A percentile compares a stretch with the other conserved stretches of the same genome.
phyloP scores from a whole-genome alignment of 64 coral and sea anemone species.

The Montipora capricornis region DNA sequence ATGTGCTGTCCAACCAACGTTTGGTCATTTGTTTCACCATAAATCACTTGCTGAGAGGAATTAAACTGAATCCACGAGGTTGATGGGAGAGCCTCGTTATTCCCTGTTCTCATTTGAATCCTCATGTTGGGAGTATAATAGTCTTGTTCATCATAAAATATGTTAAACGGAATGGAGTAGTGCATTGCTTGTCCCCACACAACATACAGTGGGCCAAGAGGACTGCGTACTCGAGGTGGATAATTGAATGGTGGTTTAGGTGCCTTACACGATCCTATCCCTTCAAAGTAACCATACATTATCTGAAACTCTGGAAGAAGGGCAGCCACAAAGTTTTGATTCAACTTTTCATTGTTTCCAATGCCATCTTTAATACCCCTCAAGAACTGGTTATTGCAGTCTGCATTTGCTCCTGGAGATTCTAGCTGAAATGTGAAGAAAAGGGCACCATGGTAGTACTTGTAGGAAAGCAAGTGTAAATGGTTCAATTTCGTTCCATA shows the following conservation, averaged over 20 bases:
- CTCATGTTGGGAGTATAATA: slow-evolving; percentile 29
- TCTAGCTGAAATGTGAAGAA: slow-evolving; percentile 70
- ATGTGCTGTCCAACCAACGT: slow-evolving; percentile 15
- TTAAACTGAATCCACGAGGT: slow-evolving; percentile 62
- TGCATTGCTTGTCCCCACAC: slow-evolving; percentile 31
- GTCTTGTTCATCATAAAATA: slow-evolving; percentile 60
- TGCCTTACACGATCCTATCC: neutral
- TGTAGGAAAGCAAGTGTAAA: slow-evolving; percentile 48
- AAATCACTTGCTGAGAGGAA: slow-evolving; percentile 18
- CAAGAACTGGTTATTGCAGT: slow-evolving; percentile 16
- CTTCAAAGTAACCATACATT: slow-evolving; percentile 15
- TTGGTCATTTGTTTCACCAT: slow-evolving; percentile 13
- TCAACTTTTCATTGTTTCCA: slow-evolving; percentile 32
- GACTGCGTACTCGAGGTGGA: neutral
- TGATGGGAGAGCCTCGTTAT: slow-evolving; percentile 2
- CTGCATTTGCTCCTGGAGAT: neutral
- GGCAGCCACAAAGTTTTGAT: neutral
- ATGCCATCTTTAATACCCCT: slow-evolving; percentile 31
- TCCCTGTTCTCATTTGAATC: slow-evolving; percentile 40
- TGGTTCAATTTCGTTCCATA: slow-evolving; percentile 40
- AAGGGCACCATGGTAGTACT: neutral
- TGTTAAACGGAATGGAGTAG: slow-evolving; percentile 40
- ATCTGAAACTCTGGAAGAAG: slow-evolving; percentile 21
- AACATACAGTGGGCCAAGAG: neutral
- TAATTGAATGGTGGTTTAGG: neutral